phyloP scores from a whole-genome alignment of 1,140 invertebrate genomes.

The Eupristina koningsbergeri region DNA sequence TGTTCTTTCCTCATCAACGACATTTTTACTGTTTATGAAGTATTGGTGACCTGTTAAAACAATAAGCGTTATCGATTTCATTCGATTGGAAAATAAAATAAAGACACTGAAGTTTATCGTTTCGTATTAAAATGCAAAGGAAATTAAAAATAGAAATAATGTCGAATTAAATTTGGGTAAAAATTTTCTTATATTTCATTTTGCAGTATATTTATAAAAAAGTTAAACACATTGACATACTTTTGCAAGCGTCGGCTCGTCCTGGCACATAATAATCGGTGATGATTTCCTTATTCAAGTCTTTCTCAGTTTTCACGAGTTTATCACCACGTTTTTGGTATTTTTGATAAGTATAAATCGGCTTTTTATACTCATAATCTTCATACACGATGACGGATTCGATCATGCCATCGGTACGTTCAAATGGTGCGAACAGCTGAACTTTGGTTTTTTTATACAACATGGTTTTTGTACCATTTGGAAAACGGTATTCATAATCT shows the following conservation, averaged over 20 bases:
- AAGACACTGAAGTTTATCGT: too few relatives aligned
- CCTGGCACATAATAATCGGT: conserved; percentile 82
- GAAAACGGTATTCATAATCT: conserved; percentile 85
- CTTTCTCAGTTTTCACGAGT: conserved; percentile 76
- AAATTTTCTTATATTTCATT: not conserved
- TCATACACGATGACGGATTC: conserved; percentile 80
- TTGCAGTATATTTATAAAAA: not conserved
- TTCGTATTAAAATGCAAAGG: too few relatives aligned
- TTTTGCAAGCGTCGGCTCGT: conserved; percentile 79
- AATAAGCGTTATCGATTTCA: conserved; percentile 1
- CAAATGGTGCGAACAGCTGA: conserved; percentile 85
- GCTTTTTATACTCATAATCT: conserved; percentile 79
- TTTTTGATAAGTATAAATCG: conserved; percentile 78
- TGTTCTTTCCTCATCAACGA: conserved; percentile 76
- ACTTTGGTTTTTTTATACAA: conserved; percentile 84
- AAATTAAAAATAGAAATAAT: too few relatives aligned
- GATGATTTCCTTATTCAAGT: conserved; percentile 75
- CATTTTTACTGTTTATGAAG: conserved; percentile 68
- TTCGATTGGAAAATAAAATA: too few relatives aligned
- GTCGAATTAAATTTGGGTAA: too few relatives aligned
- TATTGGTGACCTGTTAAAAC: conserved; percentile 77
- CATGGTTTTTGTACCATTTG: conserved; percentile 80
- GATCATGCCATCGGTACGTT: conserved; percentile 80
- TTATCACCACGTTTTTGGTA: conserved; percentile 82
- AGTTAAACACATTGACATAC: conserved; percentile 65